A percentile compares a stretch with the other conserved stretches of the same genome.
phyloP scores from a whole-genome alignment of 2,113 vertebrate species.

The Meles meles region DNA sequence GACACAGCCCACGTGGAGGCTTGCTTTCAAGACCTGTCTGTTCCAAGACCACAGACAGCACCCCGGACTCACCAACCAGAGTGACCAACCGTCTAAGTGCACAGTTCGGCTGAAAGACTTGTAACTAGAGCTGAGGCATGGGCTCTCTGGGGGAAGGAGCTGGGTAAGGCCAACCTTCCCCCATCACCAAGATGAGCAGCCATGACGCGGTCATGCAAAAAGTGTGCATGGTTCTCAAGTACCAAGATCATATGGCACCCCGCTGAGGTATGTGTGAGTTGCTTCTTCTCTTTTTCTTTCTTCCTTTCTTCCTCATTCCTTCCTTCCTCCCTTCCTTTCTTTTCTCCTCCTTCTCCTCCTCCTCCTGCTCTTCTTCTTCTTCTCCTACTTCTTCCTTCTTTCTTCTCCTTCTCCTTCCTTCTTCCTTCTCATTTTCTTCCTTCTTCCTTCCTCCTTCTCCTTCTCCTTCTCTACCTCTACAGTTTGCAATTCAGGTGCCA shows the following conservation, averaged over 20 bases:
- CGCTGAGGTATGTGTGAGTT: not conserved
- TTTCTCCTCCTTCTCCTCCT: no score
- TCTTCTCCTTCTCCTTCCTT: no score
- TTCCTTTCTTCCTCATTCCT: not conserved
- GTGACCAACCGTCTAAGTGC: not conserved
- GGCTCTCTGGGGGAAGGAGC: not conserved
- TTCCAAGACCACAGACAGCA: not conserved
- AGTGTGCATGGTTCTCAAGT: not conserved
- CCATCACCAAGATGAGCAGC: not conserved
- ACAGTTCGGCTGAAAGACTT: not conserved
- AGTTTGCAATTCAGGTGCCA: not conserved
- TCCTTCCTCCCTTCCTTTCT: no score
- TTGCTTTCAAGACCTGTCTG: no score
- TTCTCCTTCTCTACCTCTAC: not conserved
- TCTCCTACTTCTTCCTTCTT: rapidly evolving
- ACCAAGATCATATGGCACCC: not conserved
- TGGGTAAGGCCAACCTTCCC: not conserved
- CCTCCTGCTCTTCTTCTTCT: no score
- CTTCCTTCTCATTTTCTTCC: not conserved
- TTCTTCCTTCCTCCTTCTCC: rapidly evolving
- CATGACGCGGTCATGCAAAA: no score
- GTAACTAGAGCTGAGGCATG: not conserved
- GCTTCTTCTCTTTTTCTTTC: not conserved
- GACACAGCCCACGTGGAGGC: not conserved
- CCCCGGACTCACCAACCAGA: not conserved